Evolutionary conservation across 2,797 vertebrate genomes (phyloP), one percentile per base, ranked within the genome.

Genomic region (Acestrorhynchus altus): DNA sequence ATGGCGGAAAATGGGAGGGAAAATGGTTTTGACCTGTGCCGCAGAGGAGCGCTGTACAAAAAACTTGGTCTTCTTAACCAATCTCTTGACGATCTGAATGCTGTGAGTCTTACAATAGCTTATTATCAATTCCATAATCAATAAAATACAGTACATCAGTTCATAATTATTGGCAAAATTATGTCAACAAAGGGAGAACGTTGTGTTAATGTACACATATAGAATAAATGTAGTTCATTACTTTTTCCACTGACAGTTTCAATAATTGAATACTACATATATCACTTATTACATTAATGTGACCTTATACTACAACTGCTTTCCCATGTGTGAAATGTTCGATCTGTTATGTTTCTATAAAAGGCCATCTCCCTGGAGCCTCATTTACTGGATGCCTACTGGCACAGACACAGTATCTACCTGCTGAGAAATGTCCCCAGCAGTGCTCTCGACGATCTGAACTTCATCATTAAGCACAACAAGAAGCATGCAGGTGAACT

Each of bases 391-490:
- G 86, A 95, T 89, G 92, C 89, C 51, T 93, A 92, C 84, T 94
- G 92, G 91, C 92, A 94, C 22, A 90, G 92, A 40, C 91, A 94
- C 88, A 89, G 93, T 75, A 88, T 95, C 88, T 91, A 91, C 82
- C 84, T 94, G 83, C 91, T 93, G 81, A 90, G 93, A 89, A 87
- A 87, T 13, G 92, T 86, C 87, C 86, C 74, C 77, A 76, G 69
- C 76, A 88, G 82, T 67, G 93, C 93, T 81, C 87, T 94, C 79
- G 78, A 89, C 77, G 92, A 95, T 73, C 88, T 94, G 77, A 91
- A 90, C 86, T 89, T 90, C 85, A 92, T 95, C 84, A 87, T 80
- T 78, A 90, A 90, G 77, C 79, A 81, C 79, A 93, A 87, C 85
- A 92, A 90, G 87, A 93, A 84, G 70, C 85, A 92, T 85, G 79